These are phyloP conservation scores for Steinernema feltiae DNA, from an alignment of 1,140 invertebrate genomes.

Conservation along the genomic window DNA sequence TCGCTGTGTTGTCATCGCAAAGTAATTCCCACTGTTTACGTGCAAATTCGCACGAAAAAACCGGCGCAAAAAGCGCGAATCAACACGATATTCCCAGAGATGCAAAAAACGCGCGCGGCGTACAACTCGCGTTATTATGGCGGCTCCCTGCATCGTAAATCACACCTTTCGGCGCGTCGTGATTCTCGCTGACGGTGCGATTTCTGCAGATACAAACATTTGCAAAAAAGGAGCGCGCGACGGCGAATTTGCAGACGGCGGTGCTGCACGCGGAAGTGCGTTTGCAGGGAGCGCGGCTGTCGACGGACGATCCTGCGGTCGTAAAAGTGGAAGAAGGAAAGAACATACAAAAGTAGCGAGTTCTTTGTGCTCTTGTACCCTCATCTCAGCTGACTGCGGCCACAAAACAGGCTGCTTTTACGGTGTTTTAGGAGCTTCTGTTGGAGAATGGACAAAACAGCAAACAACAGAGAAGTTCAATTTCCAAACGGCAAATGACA, in stretches of 20 bases:
- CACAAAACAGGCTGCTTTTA: no score
- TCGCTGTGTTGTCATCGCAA: not conserved
- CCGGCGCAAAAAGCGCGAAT: not conserved
- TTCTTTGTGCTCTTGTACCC: no score
- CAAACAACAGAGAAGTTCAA: no score
- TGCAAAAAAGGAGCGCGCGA: not conserved
- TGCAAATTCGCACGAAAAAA: not conserved
- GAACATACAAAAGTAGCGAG: no score
- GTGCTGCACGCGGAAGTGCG: not conserved
- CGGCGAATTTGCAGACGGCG: not conserved
- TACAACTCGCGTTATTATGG: not conserved
- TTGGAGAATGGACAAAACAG: no score
- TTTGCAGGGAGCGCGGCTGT: no score
- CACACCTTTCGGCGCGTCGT: not conserved
- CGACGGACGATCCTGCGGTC: no score
- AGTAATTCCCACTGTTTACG: not conserved
- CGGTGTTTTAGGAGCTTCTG: no score
- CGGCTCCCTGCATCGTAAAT: not conserved
- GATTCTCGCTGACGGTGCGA: not conserved
- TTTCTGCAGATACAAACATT: conserved; percentile 6
- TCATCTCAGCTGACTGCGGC: no score
- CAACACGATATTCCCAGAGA: not conserved
- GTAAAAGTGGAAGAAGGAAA: no score
- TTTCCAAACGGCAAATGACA: no score
- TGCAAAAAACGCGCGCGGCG: not conserved